Evolutionary conservation across 1,140 invertebrate species (phyloP).

Genomic region (Neodiprion lecontei): DNA sequence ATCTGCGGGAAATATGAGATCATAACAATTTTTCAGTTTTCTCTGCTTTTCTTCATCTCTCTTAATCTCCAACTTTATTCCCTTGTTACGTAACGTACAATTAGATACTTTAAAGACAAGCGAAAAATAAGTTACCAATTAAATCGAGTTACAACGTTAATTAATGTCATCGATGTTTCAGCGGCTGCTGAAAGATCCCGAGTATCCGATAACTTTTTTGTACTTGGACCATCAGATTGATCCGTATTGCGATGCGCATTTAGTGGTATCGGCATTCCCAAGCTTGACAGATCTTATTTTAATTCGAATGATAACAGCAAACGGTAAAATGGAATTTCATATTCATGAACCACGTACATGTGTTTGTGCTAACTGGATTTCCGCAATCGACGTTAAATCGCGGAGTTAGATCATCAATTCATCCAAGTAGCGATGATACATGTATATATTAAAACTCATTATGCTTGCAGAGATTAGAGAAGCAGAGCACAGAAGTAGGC

Average conservation of each 20-base stretch:
- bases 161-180: neutral
- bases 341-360: neutral
- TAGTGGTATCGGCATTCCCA: neutral
- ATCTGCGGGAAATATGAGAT: too few relatives aligned
- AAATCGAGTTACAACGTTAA: neutral
- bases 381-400: neutral
- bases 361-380: neutral
- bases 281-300: neutral
- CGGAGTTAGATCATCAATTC: neutral
- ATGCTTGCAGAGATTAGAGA: neutral
- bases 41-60: too few relatives aligned
- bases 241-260: neutral
- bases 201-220: neutral
- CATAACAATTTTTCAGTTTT: too few relatives aligned
- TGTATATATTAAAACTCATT: neutral
- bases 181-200: neutral
- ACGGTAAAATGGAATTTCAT: too few relatives aligned
- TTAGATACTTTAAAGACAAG: neutral
- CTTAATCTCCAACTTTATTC: too few relatives aligned
- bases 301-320: neutral
- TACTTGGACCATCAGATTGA: neutral
- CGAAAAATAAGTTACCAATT: neutral
- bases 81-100: too few relatives aligned
- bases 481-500: neutral
- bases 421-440: neutral